phyloP scores from a whole-genome alignment of 2,113 vertebrate species.

The Protomyctophum bolini region DNA sequence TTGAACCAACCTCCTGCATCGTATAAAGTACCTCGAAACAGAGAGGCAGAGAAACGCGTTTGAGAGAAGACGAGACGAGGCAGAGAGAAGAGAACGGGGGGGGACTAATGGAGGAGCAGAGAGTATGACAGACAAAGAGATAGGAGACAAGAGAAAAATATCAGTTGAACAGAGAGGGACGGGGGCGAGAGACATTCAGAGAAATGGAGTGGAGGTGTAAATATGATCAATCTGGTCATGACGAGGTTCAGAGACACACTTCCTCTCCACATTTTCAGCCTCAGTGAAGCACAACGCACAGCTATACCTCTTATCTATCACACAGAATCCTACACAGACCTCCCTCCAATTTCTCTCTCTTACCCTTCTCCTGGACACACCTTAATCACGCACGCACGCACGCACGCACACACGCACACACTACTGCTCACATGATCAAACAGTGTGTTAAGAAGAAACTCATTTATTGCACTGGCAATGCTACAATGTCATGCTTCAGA shows the following conservation, averaged over 20 bases:
- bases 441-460: no score
- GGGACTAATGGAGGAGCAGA: constrained; percentile 11
- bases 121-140: constrained; percentile 40
- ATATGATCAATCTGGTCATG: constrained; percentile 74
- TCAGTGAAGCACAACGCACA: constrained; percentile 65
- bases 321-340: constrained; percentile 9
- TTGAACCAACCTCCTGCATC: background rate
- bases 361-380: constrained; percentile 7
- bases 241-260: constrained; percentile 67
- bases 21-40: constrained; percentile 13
- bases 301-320: constrained; percentile 72
- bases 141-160: constrained; percentile 33
- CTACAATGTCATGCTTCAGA: constrained; percentile 19
- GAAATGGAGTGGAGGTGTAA: constrained; percentile 63
- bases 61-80: constrained; percentile 29
- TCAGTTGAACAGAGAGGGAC: constrained; percentile 27
- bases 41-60: constrained; percentile 16
- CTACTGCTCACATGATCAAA: background rate
- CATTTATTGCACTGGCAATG: background rate
- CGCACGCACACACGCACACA: constrained; percentile 2
- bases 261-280: constrained; percentile 72
- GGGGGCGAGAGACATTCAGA: background rate
- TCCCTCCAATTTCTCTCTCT: background rate
- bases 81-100: constrained; percentile 15
- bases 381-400: constrained; percentile 18